Conservation (phyloP, 2,797 vertebrate genomes). For the Onychomys torridus region DNA sequence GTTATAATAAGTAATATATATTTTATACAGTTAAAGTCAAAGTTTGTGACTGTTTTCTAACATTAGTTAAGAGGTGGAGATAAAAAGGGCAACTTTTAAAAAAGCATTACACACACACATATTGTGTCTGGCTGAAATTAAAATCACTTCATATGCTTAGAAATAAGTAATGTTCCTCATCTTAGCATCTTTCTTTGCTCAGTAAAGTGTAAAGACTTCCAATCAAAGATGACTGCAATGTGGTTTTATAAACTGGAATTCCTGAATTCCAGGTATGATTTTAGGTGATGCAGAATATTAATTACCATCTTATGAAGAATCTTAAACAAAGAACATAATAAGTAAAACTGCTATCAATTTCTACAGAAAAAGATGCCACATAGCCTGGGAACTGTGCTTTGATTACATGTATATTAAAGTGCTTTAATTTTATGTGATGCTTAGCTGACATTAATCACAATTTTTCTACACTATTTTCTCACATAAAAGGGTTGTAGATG, state of each 20-base stretch:
- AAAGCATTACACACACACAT: not conserved
- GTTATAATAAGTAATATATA: conserved; percentile 27
- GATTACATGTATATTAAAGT: not conserved
- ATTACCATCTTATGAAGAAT: not conserved
- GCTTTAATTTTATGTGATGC: not conserved
- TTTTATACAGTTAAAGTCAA: conserved; percentile 1
- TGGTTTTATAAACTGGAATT: conserved; percentile 13
- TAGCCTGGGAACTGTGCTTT: not conserved
- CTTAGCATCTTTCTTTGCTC: not conserved
- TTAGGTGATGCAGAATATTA: not conserved
- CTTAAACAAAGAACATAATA: conserved; percentile 32
- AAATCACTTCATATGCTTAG: conserved; percentile 44
- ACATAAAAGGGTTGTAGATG: not conserved
- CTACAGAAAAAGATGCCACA: not conserved
- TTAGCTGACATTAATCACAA: conserved; percentile 1
- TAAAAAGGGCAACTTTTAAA: not conserved
- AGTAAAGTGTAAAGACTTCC: conserved; percentile 18
- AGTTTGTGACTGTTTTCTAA: not conserved
- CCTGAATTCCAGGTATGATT: conserved; percentile 26
- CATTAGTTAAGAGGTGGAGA: not conserved
- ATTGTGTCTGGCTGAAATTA: not conserved
- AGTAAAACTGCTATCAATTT: not conserved
- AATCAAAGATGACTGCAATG: not conserved
- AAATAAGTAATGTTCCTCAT: conserved; percentile 24
- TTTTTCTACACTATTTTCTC: conserved; percentile 8